Base-by-base conservation (phyloP, 2,113 vertebrate species). In the Pteropus alecto region DNA sequence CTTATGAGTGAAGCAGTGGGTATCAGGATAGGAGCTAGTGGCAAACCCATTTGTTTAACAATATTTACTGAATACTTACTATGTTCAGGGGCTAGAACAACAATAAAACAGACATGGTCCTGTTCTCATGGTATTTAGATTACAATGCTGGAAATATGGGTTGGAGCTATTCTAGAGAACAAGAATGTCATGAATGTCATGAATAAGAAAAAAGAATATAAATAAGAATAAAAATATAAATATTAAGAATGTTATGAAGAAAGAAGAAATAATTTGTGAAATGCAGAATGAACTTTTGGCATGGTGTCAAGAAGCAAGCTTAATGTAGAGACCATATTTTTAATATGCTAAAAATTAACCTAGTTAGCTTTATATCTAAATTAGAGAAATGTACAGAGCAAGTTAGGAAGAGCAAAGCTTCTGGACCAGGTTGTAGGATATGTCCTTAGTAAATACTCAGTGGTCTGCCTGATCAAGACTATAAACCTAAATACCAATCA, bases 331-430 rank as follows among this genome's bases (percentile, higher is more conserved):
- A 71, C 16, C 15, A 4, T 86, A 79, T 83, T 74, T 90, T 93
- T 61, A 60, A 71, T 19, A 82, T 82, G 24, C 13, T 86, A 76
- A 91, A 56, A 76, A 5, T 51, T 93, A 79, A 81, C 19, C 33
- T 60, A 71, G 43, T 84, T 85, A 92, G 41, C 33, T 90, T 94
- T 87, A 76, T 61, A 70, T 18, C 48, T 22, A 96, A 96, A 30
- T 63, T 38, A 97, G 46, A 89, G n/a, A 46, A 92, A 60, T 61
- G 33, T 67, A 82, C 33, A 93, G 28, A 92, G n/a, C 15, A 71
- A 28, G n/a, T 60, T 46, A 77, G 43, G 56, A 96, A 83, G 13
- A 93, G 30, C 11, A 63, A 93, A 54, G 14, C 38, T 93, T 91
- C 19, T 76, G 38, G 33, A 84, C 2, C n/a, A 74, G 13, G 58